phyloP scores from a whole-genome alignment of 2,797 vertebrate genomes.

The Oreochromis mossambicus region DNA sequence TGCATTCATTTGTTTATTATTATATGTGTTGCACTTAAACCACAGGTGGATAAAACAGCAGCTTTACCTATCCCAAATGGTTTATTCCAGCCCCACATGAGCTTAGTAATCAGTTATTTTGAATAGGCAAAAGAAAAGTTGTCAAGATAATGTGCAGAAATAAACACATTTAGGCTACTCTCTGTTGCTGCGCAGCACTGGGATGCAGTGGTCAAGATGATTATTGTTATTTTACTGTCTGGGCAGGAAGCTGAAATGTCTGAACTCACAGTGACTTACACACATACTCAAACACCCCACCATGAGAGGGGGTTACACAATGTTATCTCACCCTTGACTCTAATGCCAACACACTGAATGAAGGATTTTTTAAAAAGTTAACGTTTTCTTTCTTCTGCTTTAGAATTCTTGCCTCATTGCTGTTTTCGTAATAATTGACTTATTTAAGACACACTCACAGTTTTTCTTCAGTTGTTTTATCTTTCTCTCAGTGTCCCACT shows the following conservation, averaged over 20 bases:
- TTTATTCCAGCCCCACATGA: slow-evolving; percentile 39
- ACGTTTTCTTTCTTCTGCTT: slow-evolving; percentile 11
- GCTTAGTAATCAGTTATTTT: slow-evolving; percentile 53
- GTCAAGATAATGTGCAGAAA: background rate
- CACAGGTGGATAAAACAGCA: slow-evolving; percentile 40
- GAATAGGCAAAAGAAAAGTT: slow-evolving; percentile 15
- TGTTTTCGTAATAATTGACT: slow-evolving; percentile 24
- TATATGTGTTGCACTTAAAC: background rate
- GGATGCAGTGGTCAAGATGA: slow-evolving; percentile 55
- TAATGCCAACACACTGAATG: slow-evolving; percentile 38
- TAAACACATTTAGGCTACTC: background rate
- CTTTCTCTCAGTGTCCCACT: background rate
- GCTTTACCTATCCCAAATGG: slow-evolving; percentile 35
- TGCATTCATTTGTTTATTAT: background rate
- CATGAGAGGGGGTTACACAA: slow-evolving; percentile 14
- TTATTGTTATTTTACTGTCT: slow-evolving; percentile 58
- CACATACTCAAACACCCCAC: background rate
- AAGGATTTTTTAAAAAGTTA: slow-evolving; percentile 18
- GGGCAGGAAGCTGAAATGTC: slow-evolving; percentile 42
- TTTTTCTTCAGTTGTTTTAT: background rate
- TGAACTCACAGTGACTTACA: background rate
- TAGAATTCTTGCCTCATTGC: slow-evolving; percentile 28
- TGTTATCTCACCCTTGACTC: slow-evolving; percentile 40
- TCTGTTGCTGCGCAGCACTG: slow-evolving; percentile 3
- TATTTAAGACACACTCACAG: slow-evolving; percentile 38